Percentiles rank a stretch among this genome's conserved stretches.
Evolutionary conservation across 1,140 invertebrate species (phyloP).

Genomic region (Neelides sp.): DNA sequence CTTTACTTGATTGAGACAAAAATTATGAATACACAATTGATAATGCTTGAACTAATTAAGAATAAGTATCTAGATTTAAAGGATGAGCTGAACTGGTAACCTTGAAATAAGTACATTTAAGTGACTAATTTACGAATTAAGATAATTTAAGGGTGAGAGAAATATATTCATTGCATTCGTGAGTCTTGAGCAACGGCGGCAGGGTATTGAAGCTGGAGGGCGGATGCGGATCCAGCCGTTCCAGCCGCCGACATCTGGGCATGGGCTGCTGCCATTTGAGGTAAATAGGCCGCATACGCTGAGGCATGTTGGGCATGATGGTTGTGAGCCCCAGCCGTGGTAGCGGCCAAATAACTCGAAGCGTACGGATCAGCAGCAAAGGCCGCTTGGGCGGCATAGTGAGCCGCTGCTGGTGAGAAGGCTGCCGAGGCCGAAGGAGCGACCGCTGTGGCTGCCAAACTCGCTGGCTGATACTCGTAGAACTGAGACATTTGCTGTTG

Average conservation of each 20-base stretch:
- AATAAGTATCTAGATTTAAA: too few relatives aligned
- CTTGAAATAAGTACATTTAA: too few relatives aligned
- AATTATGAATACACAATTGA: too few relatives aligned
- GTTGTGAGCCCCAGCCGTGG: constrained; percentile 2
- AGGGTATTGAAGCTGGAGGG: constrained; percentile 8
- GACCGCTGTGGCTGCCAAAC: not conserved
- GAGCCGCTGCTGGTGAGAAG: not conserved
- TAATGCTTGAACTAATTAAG: too few relatives aligned
- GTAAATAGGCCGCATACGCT: constrained; percentile 12
- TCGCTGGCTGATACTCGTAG: constrained; percentile 54
- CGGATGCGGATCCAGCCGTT: not conserved
- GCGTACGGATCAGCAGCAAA: constrained; percentile 8
- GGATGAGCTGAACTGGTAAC: too few relatives aligned
- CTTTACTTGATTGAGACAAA: too few relatives aligned
- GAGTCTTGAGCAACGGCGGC: constrained; percentile 16
- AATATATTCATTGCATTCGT: constrained; percentile 20
- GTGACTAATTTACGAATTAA: too few relatives aligned
- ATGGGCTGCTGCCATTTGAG: constrained; percentile 12
- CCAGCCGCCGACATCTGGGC: constrained; percentile 6
- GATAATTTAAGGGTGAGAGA: too few relatives aligned
- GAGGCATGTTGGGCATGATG: constrained; percentile 1
- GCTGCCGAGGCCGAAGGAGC: not conserved
- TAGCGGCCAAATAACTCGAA: constrained; percentile 3
- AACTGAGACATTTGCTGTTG: constrained; percentile 53
- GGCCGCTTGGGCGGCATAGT: not conserved